phyloP scores from a whole-genome alignment of 1,140 invertebrate genomes.

The Achroia grisella region DNA sequence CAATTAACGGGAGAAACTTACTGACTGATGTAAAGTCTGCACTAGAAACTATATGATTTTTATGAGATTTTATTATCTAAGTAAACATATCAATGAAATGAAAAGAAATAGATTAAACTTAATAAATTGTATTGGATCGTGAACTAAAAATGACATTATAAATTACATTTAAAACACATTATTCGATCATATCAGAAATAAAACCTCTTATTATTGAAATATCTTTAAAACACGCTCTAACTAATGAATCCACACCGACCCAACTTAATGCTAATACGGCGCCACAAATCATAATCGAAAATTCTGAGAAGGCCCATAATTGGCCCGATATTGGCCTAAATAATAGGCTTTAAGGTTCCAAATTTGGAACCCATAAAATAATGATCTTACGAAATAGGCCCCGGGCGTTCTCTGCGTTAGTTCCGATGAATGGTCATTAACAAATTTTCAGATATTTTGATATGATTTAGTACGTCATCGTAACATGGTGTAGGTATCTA shows the following conservation, averaged over 20 bases:
- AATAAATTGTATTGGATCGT: too few species aligned
- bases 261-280: slow-evolving; percentile 1
- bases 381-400: slow-evolving; percentile 22
- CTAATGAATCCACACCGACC: neutral
- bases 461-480: neutral
- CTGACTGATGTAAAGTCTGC: too few species aligned
- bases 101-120: too few species aligned
- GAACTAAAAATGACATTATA: neutral
- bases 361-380: slow-evolving; percentile 32
- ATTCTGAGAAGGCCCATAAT: slow-evolving; percentile 25
- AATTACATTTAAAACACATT: neutral
- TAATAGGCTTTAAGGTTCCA: slow-evolving; percentile 26
- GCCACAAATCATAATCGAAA: slow-evolving; percentile 20
- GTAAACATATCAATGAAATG: too few species aligned
- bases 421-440: neutral
- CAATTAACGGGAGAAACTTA: too few species aligned
- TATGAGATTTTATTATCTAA: too few species aligned
- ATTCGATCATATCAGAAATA: neutral
- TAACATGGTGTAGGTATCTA: too few species aligned
- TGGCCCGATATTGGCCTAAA: slow-evolving; percentile 27
- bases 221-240: slow-evolving; percentile 3
- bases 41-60: too few species aligned
- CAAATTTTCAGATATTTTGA: slow-evolving; percentile 4
- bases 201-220: neutral
- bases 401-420: slow-evolving; percentile 1